These are phyloP conservation scores for Hephaestus fuliginosus DNA, from an alignment of 2,797 vertebrate species.

Conservation along the genomic window DNA sequence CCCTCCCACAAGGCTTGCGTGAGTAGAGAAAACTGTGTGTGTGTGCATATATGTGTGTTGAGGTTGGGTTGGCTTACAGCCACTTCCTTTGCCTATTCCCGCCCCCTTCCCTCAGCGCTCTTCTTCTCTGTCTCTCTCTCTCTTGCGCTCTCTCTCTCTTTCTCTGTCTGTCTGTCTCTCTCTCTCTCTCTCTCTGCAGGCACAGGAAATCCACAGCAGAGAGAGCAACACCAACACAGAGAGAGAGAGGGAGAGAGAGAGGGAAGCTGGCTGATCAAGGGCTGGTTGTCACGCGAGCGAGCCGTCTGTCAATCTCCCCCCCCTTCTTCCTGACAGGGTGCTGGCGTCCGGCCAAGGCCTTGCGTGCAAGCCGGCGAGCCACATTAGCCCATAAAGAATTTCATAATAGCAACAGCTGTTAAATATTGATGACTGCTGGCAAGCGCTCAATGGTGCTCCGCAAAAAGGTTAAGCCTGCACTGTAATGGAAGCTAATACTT, in stretches of 20 bases:
- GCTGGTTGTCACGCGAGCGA: constrained; percentile 92
- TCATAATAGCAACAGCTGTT: constrained; percentile 99
- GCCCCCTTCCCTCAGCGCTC: constrained; percentile 67
- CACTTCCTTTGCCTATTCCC: constrained; percentile 81
- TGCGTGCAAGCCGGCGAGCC: constrained; percentile 95
- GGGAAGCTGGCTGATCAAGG: constrained; percentile 89
- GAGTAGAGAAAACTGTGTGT: constrained; percentile 77
- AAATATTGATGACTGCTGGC: constrained; percentile 96
- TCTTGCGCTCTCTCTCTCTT: constrained; percentile 29
- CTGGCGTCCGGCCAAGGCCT: constrained; percentile 91
- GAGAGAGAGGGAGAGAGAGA: constrained; percentile 61
- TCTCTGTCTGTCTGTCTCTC: constrained; percentile 38
- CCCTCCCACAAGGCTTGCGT: constrained; percentile 82
- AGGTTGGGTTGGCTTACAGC: constrained; percentile 82
- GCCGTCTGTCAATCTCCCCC: constrained; percentile 91
- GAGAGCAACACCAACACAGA: constrained; percentile 61
- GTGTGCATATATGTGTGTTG: constrained; percentile 65
- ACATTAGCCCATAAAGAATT: constrained; percentile 95
- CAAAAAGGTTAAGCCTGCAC: constrained; percentile 90
- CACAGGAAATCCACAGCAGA: constrained; percentile 84
- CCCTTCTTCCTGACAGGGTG: constrained; percentile 85
- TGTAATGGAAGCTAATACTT: constrained; percentile 94
- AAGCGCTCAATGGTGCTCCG: constrained; percentile 86
- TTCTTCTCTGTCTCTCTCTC: constrained; percentile 50
- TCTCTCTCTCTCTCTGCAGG: constrained; percentile 44